Evolutionary conservation across 2,888 invertebrate genomes (phyloP), one percentile per base, ranked within the genome.

Genomic region (Chalcosyrphus nemorum): DNA sequence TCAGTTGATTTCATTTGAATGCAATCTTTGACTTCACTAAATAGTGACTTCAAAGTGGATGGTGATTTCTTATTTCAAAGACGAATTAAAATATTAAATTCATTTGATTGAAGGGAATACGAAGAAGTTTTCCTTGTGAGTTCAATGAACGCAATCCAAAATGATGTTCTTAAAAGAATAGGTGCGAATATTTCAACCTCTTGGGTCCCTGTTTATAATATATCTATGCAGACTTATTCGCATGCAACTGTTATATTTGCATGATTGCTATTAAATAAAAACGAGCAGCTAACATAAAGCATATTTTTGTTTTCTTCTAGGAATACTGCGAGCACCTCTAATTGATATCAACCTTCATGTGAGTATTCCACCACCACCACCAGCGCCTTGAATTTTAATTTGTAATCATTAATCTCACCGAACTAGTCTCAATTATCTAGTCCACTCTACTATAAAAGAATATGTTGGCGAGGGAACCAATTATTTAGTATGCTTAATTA

Each of bases 331-430:
- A 75, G 41, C 57, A 45, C 6, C 47, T 57, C 19, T 47, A 65
- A 75, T 65, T 75, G 74, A 75, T 75, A 75, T 65, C 47, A 75
- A 77, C 71, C 71, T 77, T 77, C 81, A 82, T 82, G 81, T 81
- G 66, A 72, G 77, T 82, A 35, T 29, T 19, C 27, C 65, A 77
- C 50, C 81, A 71, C 76, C 81, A 76, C 9, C 35, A 19, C 27
- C 65, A 77, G 56, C 81, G 70, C 76, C 81, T 81, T 9, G 29
- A 43, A 74, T 54, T 29, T 24, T 65, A 15, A 52, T 17, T 45
- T 35, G 54, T 27, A 66, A 43, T 41, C 21, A 32, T 41, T 21
- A 57, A 43, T 57, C 59, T 59, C 45, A 56, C 63, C 43, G n/a
- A 66, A 71, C 77, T 52, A 29, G 56, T 57, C 38, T 32, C 38